These are phyloP conservation scores for Paratilapia polleni DNA, from an alignment of 2,113 vertebrate genomes.

Conservation along the genomic window DNA sequence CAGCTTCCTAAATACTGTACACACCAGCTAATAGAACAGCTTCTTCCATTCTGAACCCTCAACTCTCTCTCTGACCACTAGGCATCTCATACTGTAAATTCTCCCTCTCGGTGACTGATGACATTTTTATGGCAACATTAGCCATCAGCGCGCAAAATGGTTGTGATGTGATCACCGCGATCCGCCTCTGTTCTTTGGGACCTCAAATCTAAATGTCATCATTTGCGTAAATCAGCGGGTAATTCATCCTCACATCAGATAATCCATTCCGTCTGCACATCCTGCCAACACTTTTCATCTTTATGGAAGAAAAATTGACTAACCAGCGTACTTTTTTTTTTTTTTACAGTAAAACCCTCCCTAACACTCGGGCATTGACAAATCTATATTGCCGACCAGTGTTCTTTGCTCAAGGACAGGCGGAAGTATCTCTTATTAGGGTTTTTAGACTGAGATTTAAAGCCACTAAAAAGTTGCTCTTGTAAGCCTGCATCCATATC, in stretches of 20 bases:
- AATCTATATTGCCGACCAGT: background rate
- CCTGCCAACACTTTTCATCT: constrained; percentile 30
- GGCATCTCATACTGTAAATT: background rate
- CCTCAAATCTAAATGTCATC: constrained; percentile 25
- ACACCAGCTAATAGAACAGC: background rate
- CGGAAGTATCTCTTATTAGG: background rate
- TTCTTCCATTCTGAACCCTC: background rate
- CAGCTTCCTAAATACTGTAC: background rate
- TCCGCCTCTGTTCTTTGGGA: background rate
- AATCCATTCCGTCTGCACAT: constrained; percentile 14
- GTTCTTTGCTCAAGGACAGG: background rate
- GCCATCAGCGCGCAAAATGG: background rate
- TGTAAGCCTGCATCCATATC: background rate
- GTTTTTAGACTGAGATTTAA: background rate
- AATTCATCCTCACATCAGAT: constrained; percentile 30
- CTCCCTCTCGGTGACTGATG: constrained; percentile 14
- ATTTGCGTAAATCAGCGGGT: constrained; percentile 29
- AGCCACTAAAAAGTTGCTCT: background rate
- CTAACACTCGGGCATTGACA: background rate
- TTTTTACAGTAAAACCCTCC: constrained; percentile 14
- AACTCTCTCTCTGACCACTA: background rate
- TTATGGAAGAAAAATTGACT: constrained; percentile 12
- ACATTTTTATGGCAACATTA: background rate
- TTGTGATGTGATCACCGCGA: background rate
- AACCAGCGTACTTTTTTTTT: background rate